Conservation (phyloP, 2,888 invertebrate species). For the Morpho deidamia region DNA sequence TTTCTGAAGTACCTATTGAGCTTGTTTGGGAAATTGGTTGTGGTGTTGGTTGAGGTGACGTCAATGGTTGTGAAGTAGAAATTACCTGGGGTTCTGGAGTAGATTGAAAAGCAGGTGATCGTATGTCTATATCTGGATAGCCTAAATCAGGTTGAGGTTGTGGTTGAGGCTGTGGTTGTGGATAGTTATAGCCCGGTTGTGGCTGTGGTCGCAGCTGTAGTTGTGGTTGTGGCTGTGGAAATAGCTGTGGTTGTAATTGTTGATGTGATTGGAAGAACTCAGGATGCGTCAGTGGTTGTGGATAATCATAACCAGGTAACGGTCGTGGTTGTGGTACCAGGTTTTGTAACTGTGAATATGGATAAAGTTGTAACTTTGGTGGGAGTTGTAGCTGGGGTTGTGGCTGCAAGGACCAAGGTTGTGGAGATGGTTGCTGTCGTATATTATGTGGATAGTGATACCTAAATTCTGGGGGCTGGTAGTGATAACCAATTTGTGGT, state of each 20-base stretch:
- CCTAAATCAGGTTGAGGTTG: not conserved
- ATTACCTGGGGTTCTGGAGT: not conserved
- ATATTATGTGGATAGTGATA: not conserved
- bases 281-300: not conserved
- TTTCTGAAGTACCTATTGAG: constrained; percentile 8
- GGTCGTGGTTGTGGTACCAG: not conserved
- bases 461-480: too few species aligned
- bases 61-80: not conserved
- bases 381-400: constrained; percentile 18
- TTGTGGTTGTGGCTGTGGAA: not conserved
- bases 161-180: constrained; percentile 1
- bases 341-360: too few species aligned
- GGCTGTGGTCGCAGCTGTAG: not conserved
- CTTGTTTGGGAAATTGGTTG: constrained; percentile 14
- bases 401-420: constrained; percentile 10
- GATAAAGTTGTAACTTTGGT: too few species aligned
- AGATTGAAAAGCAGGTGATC: not conserved
- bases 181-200: constrained; percentile 3
- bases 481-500: constrained; percentile 1
- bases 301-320: not conserved
- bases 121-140: constrained; percentile 1
- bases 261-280: too few species aligned
- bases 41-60: constrained; percentile 12
- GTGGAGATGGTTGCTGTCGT: not conserved
- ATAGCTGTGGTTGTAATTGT: too few species aligned